Conservation (phyloP, 92 coral and sea anemone genomes). For the Anthopleura xanthogrammica region DNA sequence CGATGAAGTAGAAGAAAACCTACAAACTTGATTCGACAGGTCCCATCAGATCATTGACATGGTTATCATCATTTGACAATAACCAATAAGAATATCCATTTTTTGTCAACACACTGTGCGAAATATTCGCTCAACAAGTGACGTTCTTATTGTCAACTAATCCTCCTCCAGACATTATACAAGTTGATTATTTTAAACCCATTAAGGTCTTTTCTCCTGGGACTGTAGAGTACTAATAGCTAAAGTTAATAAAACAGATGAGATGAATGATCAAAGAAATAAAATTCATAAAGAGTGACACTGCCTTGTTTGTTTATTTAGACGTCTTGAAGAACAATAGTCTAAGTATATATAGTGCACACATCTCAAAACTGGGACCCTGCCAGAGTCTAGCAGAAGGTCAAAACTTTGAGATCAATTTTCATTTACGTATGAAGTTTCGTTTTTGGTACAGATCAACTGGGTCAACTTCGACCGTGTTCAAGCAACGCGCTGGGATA, state of each 20-base stretch:
- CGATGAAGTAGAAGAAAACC: neutral
- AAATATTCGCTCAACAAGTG: neutral
- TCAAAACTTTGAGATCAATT: neutral
- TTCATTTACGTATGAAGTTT: neutral
- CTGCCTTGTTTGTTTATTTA: neutral
- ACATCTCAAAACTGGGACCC: neutral
- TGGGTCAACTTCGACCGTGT: slow-evolving; percentile 1
- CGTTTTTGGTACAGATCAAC: neutral
- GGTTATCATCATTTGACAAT: neutral
- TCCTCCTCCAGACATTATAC: neutral
- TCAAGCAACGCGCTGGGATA: neutral
- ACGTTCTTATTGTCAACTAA: slow-evolving; percentile 1
- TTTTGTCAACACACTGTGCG: neutral
- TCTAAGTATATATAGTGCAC: neutral
- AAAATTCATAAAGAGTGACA: neutral
- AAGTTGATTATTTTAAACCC: neutral
- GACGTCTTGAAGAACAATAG: neutral
- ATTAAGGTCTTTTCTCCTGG: neutral
- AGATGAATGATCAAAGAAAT: neutral
- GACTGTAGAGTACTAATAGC: neutral
- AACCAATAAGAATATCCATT: neutral
- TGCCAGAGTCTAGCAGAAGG: neutral
- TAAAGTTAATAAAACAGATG: neutral
- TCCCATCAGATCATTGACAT: neutral
- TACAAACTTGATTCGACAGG: neutral